Evolutionary conservation across 2,888 invertebrate species (phyloP), one percentile per base, ranked within the genome.

Genomic region (Chrysomela aeneicollis): DNA sequence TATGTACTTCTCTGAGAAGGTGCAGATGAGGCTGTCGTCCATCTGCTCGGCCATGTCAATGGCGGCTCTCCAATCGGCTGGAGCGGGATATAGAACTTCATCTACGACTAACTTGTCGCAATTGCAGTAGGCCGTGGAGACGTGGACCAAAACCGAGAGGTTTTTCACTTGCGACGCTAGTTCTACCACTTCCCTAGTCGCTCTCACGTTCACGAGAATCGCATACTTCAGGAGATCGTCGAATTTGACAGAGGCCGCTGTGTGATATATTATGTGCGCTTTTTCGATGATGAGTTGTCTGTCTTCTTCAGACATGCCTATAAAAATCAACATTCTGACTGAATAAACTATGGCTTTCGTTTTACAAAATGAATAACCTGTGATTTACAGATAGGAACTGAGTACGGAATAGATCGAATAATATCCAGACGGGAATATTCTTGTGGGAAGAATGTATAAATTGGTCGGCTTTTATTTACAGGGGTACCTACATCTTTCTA

Each of bases 41-140:
- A 86, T 71, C 0, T 79, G 84, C 74, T 92, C 90, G 0, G 88
- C 89, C 5, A 92, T 81, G 46, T 86, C 83, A 3, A 93, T 86
- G 0, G 88, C 86, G 1, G 87, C 86, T 19, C 85, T 84, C 91
- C 93, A 93, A 75, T 92, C 87, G 0, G 87, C 87, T 50, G 86
- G 86, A 0, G 88, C 81, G 60, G 90, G 90, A 77, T 94, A 94
- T 54, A 94, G 83, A 55, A 87, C 83, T 81, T 97, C 96, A 57
- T 92, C 90, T 0, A 95, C 89, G 0, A 86, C 85, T 10, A 87
- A 15, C 37, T 87, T 85, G 73, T 94, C 91, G 4, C 92, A 91
- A 81, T 97, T 94, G 5, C 93, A 90, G 80, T 94, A 97, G 0
- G 94, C 92, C 0, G 96, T 95, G 0, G 95, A 95, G 0, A 95